Evolutionary conservation across 2,888 invertebrate species (phyloP), one percentile per base, ranked within the genome.

Genomic region (Temnothorax unifasciatus): DNA sequence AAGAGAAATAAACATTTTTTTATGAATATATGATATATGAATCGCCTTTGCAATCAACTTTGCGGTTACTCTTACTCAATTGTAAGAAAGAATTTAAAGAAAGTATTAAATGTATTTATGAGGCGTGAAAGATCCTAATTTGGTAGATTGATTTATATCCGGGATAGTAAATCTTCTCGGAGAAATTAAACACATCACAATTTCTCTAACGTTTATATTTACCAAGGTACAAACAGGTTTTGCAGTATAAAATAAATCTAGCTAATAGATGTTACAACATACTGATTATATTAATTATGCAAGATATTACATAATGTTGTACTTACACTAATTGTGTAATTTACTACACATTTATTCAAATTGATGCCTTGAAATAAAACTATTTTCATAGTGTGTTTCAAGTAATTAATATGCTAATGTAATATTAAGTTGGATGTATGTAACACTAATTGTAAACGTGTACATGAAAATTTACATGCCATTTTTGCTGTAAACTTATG

Each of bases 211-310:
- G 13, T 44, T 44, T 74, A 59, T 25, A 34, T 73, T 59, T 57
- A 18, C 3, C 18, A 59, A 59, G 59, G 59, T 3, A 15, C 41
- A 73, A 41, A 54, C n/a, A 38, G 2, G 54, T 73, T 73, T 25
- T 41, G 3, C 15, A 52, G 57, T 71, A 54, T 2, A 63, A 74
- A 44, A 18, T 21, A 57, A 25, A 73, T 57, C 57, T 25, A 54
- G 18, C 21, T 34, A 73, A 57, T 3, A 71, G 3, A 52, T 69
- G 15, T 15, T 38, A 8, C 18, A n/a, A 54, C 13, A 50, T n/a
- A 18, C 13, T 44, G 44, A 44, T 25, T 54, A 38, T 21, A 54
- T 38, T 11, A n/a, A 54, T 41, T 41, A 41, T 69, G 18, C 29
- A 29, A 61, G 2, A 1, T 61, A 21, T 25, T 57, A 21, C 21